Evolutionary conservation across 2,113 vertebrate genomes (phyloP).

Genomic region (Nymphicus hollandicus): DNA sequence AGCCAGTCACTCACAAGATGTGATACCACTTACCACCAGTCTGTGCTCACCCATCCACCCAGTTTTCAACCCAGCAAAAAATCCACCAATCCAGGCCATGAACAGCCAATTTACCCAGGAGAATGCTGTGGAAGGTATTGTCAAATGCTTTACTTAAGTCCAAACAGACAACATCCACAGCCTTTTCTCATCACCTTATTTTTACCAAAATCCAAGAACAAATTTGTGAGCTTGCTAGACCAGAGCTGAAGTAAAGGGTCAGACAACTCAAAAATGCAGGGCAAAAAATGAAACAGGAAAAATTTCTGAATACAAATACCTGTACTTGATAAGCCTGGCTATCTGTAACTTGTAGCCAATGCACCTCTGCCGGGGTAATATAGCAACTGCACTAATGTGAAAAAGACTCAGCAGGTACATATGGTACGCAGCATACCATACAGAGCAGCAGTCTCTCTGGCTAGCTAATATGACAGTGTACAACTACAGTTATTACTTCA

Average conservation of each 20-base stretch:
- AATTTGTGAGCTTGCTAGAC: neutral
- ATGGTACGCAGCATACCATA: neutral
- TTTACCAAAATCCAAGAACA: neutral
- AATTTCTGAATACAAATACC: neutral
- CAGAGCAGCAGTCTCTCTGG: neutral
- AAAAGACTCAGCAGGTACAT: accelerated
- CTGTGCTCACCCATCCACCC: neutral
- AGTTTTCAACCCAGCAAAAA: neutral
- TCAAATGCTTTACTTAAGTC: neutral
- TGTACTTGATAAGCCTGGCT: neutral
- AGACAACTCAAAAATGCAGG: neutral
- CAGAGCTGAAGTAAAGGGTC: neutral
- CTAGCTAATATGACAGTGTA: accelerated
- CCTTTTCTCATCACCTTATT: neutral
- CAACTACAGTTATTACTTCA: neutral
- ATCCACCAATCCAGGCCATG: neutral
- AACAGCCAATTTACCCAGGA: neutral
- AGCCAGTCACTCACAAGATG: neutral
- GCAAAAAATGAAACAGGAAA: neutral
- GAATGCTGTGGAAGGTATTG: neutral
- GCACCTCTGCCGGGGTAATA: neutral
- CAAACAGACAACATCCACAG: neutral
- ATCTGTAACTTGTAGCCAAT: neutral
- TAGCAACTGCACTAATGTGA: neutral
- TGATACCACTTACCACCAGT: neutral